Base-by-base conservation (phyloP, 2,113 vertebrate genomes). In the Oncorhynchus keta region DNA sequence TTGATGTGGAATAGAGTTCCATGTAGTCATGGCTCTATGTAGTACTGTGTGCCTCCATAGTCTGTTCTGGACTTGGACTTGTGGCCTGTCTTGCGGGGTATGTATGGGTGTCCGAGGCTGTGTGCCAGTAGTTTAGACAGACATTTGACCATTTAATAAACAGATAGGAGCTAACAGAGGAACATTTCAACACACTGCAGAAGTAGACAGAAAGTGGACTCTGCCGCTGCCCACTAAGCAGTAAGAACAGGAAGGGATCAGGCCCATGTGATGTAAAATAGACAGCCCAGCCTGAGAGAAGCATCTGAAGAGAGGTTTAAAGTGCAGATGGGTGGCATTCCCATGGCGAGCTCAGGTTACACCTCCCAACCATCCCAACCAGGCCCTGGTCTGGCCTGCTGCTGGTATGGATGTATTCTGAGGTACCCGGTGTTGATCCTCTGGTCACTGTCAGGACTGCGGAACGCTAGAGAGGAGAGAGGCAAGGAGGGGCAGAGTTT, bases 241-340 rank as follows among this genome's bases (percentile, higher is more conserved):
- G 39, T 75, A 73, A 73, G 80, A 88, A 77, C 67, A 69, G 69
- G 73, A 73, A 39, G 24, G 57, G 26, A 69, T 39, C 68, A 51
- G 49, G n/a, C 30, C 24, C 22, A 45, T 82, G 83, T 68, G 89
- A 87, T 84, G 85, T 83, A 89, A n/a, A 80, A 82, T 83, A 90
- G 86, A 89, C 76, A 66, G 72, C 72, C 72, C 39, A 74, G 70
- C 64, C 69, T 81, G 59, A 78, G 77, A 81, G 26, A 24, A 81
- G 68, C 75, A 80, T 84, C 80, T 78, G 83, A 88, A 84, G 77
- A 80, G 81, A 79, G 74, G 74, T 68, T 70, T 81, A 71, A 78
- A 77, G 89, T 93, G 83, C 73, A 70, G 88, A 90, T 89, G 80
- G 81, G 81, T 77, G 70, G 67, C 81, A 85, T 90, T 87, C 87